A percentile compares a stretch with the other conserved stretches of the same genome.
These are phyloP conservation scores for Bucorvus abyssinicus DNA, from an alignment of 2,797 vertebrate species.

Conservation along the genomic window DNA sequence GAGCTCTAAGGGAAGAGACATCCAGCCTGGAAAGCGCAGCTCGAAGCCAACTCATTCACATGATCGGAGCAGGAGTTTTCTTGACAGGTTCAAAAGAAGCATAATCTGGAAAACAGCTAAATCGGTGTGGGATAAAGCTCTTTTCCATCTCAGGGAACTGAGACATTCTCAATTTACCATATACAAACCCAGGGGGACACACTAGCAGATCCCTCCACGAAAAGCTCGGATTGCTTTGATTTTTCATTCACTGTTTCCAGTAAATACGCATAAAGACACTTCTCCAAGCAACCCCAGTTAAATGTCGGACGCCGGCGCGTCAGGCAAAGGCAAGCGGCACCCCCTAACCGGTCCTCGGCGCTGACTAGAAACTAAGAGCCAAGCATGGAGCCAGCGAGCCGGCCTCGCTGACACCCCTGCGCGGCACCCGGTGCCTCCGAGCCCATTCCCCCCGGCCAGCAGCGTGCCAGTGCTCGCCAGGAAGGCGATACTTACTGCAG, in stretches of 20 bases:
- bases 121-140: not conserved
- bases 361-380: not conserved
- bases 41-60: slow-evolving; percentile 1
- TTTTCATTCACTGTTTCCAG: not conserved
- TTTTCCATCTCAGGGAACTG: not conserved
- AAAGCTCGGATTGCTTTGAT: not conserved
- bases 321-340: not conserved
- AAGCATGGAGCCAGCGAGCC: not conserved
- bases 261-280: not conserved
- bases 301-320: not conserved
- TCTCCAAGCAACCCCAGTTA: not conserved
- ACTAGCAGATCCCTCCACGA: not conserved
- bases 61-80: not conserved
- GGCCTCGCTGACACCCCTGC: not conserved
- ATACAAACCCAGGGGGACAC: not conserved
- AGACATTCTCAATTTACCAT: not conserved
- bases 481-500: slow-evolving; percentile 87
- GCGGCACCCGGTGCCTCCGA: not conserved
- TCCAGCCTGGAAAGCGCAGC: not conserved
- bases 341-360: not conserved
- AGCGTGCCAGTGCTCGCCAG: not conserved
- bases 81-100: not conserved
- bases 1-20: not conserved
- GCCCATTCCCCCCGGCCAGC: not conserved
- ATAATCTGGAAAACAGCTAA: not conserved